Evolutionary conservation across 2,113 vertebrate genomes (phyloP).

Genomic region (Procavia capensis): DNA sequence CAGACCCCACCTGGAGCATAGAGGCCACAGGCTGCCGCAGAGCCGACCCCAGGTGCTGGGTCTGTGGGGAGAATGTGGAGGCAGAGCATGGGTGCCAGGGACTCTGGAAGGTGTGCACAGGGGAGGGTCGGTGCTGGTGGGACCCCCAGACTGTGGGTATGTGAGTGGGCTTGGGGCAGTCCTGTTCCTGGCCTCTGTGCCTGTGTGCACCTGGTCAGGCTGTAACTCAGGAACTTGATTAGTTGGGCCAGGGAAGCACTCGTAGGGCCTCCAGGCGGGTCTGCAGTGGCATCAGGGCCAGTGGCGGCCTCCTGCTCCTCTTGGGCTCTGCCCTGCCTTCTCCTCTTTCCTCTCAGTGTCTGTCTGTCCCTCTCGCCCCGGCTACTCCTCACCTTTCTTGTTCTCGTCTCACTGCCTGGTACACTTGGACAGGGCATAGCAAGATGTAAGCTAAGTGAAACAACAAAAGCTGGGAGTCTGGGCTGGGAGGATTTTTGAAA

Average conservation of each 20-base stretch:
- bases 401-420: not conserved
- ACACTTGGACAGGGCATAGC: not conserved
- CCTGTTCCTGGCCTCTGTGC: accelerated
- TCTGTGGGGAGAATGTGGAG: not conserved
- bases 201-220: accelerated
- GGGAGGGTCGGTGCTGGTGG: not conserved
- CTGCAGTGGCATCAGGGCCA: too few relatives aligned
- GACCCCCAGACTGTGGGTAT: accelerated
- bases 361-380: too few relatives aligned
- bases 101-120: not conserved
- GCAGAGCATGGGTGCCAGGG: not conserved
- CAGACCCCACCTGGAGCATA: accelerated
- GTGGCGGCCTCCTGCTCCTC: too few relatives aligned
- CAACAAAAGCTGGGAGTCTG: too few relatives aligned
- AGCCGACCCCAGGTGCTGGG: not conserved
- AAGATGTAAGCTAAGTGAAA: not conserved
- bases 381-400: not conserved
- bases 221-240: too few relatives aligned
- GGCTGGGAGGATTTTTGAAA: not conserved
- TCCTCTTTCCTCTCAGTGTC: too few relatives aligned
- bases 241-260: not conserved
- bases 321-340: too few relatives aligned
- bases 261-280: not conserved
- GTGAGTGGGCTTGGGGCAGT: too few relatives aligned
- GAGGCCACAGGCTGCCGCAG: accelerated